phyloP scores from a whole-genome alignment of 2,113 vertebrate species.

The Ceyx cyanopectus region DNA sequence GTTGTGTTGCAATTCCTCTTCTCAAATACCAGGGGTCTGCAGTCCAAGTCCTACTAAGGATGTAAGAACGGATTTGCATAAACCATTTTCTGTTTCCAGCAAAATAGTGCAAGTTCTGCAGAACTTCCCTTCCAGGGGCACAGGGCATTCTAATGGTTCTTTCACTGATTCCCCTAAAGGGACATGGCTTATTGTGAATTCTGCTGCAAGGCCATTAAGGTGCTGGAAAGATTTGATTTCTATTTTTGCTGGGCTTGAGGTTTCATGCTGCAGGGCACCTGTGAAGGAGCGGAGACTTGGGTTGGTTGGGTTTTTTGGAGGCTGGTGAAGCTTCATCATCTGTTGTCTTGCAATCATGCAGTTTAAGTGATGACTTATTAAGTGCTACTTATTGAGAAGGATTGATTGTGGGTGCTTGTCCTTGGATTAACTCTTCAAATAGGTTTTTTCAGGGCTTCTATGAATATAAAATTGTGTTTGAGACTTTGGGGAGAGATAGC shows the following conservation, averaged over 20 bases:
- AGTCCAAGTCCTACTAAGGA: background rate
- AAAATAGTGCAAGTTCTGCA: background rate
- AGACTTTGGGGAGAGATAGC: background rate
- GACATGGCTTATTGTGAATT: background rate
- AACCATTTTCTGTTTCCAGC: background rate
- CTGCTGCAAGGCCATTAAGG: background rate
- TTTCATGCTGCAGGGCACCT: background rate
- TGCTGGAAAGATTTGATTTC: background rate
- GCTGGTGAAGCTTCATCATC: background rate
- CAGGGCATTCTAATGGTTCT: background rate
- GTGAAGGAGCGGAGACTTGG: background rate
- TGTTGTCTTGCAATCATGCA: background rate
- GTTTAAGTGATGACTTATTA: background rate
- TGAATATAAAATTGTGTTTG: background rate
- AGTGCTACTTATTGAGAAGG: background rate
- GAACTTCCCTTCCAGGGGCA: background rate
- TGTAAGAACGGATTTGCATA: background rate
- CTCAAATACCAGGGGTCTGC: rapidly evolving
- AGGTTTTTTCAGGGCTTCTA: background rate
- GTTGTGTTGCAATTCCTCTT: background rate
- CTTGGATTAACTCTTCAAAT: background rate
- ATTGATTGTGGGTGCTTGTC: background rate
- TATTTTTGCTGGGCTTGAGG: background rate
- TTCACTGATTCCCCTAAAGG: background rate
- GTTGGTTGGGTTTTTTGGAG: rapidly evolving